Percentiles rank a stretch among this genome's conserved stretches.
These are phyloP conservation scores for Pachyramphus minor DNA, from an alignment of 2,113 vertebrate species.

Conservation along the genomic window DNA sequence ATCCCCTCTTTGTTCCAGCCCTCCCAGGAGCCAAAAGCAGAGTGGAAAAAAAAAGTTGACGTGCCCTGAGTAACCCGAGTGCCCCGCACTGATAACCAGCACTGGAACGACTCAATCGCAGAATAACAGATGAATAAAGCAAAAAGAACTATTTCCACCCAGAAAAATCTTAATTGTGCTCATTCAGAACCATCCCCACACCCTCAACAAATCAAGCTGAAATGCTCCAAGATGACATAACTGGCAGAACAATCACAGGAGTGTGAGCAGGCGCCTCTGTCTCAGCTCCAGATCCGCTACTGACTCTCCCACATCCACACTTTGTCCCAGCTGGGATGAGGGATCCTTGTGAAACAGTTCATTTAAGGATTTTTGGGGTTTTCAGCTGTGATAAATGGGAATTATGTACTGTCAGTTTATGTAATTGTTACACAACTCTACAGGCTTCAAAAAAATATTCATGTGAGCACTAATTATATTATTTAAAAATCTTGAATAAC, in stretches of 20 bases:
- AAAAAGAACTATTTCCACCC: not conserved
- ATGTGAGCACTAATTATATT: not conserved
- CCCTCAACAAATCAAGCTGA: not conserved
- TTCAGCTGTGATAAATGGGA: not conserved
- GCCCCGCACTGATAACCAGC: not conserved
- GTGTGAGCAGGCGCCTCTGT: not conserved
- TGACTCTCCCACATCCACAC: not conserved
- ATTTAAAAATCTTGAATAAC: not conserved
- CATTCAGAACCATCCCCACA: not conserved
- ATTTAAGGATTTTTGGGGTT: not conserved
- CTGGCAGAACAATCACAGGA: not conserved
- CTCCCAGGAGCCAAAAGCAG: not conserved
- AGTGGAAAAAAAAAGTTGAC: not conserved
- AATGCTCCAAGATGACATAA: not conserved
- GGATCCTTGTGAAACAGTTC: not conserved
- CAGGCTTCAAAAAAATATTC: not conserved
- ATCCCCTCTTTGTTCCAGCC: constrained; percentile 40
- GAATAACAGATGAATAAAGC: not conserved
- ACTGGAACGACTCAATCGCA: not conserved
- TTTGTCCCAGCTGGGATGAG: not conserved
- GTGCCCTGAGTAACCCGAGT: not conserved
- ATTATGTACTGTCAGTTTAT: not conserved
- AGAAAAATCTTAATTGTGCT: not conserved
- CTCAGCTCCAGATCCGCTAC: not conserved
- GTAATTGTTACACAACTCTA: not conserved